Evolutionary conservation across 1,140 invertebrate genomes (phyloP).

Genomic region (Ylistrum balloti): DNA sequence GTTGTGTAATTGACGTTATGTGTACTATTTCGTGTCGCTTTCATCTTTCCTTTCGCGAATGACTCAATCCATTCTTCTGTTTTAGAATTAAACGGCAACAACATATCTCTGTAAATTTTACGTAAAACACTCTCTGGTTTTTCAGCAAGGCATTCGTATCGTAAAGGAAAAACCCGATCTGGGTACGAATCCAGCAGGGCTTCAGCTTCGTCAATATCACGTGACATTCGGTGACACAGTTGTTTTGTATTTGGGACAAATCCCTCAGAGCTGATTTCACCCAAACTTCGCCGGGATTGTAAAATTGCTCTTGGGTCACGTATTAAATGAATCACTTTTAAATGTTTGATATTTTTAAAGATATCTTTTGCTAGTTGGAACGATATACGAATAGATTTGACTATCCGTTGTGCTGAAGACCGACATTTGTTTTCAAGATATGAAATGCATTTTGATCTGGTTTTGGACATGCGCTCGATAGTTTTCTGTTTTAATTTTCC

Average conservation of each 20-base stretch:
- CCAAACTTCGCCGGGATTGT: constrained; percentile 45
- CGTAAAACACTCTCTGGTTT: not conserved
- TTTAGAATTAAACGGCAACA: constrained; percentile 31
- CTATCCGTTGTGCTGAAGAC: constrained; percentile 8
- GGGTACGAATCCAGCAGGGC: not conserved
- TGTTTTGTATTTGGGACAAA: not conserved
- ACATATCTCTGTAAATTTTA: constrained; percentile 21
- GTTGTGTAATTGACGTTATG: not conserved
- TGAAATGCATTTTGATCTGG: constrained; percentile 43
- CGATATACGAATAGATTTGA: constrained; percentile 56
- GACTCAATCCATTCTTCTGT: constrained; percentile 45
- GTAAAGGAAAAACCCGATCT: not conserved
- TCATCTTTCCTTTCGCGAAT: not conserved
- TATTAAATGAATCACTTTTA: constrained; percentile 56
- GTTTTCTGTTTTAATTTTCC: constrained; percentile 30
- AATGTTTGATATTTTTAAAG: not conserved
- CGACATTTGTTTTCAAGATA: constrained; percentile 43
- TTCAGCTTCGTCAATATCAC: not conserved
- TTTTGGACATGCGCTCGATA: not conserved
- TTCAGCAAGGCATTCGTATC: constrained; percentile 46
- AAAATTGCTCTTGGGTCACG: constrained; percentile 56
- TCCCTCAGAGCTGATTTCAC: not conserved
- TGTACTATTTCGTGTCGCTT: no score
- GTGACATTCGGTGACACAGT: constrained; percentile 40
- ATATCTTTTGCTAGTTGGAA: not conserved